Evolutionary conservation across 2,888 invertebrate species (phyloP), one percentile per base, ranked within the genome.

Genomic region (Monochamus alternatus): DNA sequence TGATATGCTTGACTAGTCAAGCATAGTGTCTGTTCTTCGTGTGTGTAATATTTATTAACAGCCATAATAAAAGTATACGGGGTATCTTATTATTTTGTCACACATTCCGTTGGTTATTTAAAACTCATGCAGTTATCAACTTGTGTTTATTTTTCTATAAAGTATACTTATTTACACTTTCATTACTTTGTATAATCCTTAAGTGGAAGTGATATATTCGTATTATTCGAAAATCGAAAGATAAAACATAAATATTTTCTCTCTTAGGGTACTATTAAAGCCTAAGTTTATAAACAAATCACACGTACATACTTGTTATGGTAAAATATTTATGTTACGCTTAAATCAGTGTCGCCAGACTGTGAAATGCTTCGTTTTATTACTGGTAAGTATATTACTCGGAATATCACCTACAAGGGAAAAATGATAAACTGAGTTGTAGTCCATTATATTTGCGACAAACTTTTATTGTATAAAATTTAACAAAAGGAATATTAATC

Each of bases 21-120:
- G 78, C 80, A 69, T 75, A 76, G 74, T 78, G 78, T 81, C 75
- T 78, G 75, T 79, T 75, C 78, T 74, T 75, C 77, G 78, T 76
- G 78, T 81, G 81, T 80, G 70, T 76, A 75, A 75, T 75, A 69
- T 75, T 73, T 73, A 73, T 75, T 73, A 73, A 68, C 67, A 64
- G 59, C 52, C 64, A 68, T 73, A 73, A 64, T 67, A 68, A 68
- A 72, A 64, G 67, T 75, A 63, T 69, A 75, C 73, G 73, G 72
- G 75, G 75, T 75, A 66, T 68, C 44, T 60, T 60, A 55, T 55
- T 55, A 22, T 5, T 30, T 64, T 64, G 64, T 64, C 64, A 64
- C 64, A 64, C 47, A 47, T 64, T 64, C 64, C 22, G 14, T 31
- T 60, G 32, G 60, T 3, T 30, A 47, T 30, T 47, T 47, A 12